A percentile compares a stretch with the other conserved stretches of the same genome.
These are phyloP conservation scores for Plotosus lineatus DNA, from an alignment of 2,113 vertebrate genomes.

Conservation along the genomic window DNA sequence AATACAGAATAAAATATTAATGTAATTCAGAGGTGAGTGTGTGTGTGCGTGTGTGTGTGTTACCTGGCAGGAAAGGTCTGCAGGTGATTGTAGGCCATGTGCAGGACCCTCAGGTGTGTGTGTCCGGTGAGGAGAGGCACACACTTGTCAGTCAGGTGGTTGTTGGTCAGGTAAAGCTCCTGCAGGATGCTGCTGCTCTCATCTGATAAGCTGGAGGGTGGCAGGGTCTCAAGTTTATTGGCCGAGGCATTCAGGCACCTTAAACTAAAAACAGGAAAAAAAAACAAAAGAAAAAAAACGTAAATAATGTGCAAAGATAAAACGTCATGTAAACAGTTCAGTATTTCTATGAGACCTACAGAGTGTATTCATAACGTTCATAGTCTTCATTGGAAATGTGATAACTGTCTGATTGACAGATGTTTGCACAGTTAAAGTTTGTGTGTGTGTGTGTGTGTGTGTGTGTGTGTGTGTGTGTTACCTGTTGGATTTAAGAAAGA, in stretches of 20 bases:
- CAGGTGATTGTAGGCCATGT: slow-evolving; percentile 95
- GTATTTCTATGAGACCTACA: not conserved
- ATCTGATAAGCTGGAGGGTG: slow-evolving; percentile 89
- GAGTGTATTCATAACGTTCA: not conserved
- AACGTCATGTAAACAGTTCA: not conserved
- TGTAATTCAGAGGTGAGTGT: not conserved
- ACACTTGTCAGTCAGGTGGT: slow-evolving; percentile 94
- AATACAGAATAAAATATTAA: not conserved
- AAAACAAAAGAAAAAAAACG: too few species aligned
- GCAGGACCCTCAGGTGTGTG: slow-evolving; percentile 86
- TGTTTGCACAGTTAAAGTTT: not conserved
- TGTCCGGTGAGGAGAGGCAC: slow-evolving; percentile 91
- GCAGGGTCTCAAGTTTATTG: slow-evolving; percentile 93
- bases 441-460: slow-evolving; percentile 6
- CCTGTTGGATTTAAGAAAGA: slow-evolving; percentile 93
- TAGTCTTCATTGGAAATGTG: not conserved
- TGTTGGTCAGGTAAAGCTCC: slow-evolving; percentile 95
- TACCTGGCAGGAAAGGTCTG: slow-evolving; percentile 98
- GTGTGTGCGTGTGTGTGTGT: not conserved
- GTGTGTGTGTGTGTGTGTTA: slow-evolving; percentile 57
- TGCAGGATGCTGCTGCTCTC: slow-evolving; percentile 91
- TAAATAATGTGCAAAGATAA: slow-evolving; percentile 31
- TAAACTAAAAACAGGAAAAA: too few species aligned
- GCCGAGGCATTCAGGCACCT: slow-evolving; percentile 92
- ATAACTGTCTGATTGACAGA: not conserved